Conservation (phyloP, 2,888 invertebrate species). For the Cosmopolites sordidus region DNA sequence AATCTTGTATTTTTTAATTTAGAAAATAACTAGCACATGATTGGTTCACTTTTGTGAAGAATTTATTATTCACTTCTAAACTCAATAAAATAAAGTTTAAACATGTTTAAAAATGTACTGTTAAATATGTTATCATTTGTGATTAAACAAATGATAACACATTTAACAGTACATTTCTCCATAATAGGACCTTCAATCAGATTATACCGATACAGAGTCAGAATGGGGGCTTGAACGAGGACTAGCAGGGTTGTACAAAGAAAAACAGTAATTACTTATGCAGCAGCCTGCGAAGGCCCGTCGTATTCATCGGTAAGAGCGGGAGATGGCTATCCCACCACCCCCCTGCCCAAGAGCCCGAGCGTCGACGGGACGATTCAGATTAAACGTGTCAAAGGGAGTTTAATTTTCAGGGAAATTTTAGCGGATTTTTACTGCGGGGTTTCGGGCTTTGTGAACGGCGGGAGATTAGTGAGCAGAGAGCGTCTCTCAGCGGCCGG, state of each 20-base stretch:
- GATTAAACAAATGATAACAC: too few species aligned
- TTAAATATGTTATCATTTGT: too few species aligned
- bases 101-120: too few species aligned
- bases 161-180: too few species aligned
- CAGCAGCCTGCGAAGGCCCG: slow-evolving; percentile 7
- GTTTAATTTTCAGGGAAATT: slow-evolving; percentile 51
- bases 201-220: neutral
- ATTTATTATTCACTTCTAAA: too few species aligned
- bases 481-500: neutral
- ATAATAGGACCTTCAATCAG: neutral
- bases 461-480: neutral
- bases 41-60: too few species aligned
- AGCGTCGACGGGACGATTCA: slow-evolving; percentile 29
- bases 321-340: neutral
- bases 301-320: neutral
- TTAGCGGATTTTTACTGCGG: slow-evolving; percentile 42
- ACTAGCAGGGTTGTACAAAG: neutral
- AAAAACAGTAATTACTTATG: slow-evolving; percentile 37
- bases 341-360: too few species aligned
- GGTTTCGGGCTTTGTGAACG: slow-evolving; percentile 13
- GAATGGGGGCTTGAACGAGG: neutral
- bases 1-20: too few species aligned
- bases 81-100: too few species aligned
- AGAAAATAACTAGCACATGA: too few species aligned
- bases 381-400: slow-evolving; percentile 49